Base-by-base conservation (phyloP, 2,113 vertebrate species). In the Origma solitaria region DNA sequence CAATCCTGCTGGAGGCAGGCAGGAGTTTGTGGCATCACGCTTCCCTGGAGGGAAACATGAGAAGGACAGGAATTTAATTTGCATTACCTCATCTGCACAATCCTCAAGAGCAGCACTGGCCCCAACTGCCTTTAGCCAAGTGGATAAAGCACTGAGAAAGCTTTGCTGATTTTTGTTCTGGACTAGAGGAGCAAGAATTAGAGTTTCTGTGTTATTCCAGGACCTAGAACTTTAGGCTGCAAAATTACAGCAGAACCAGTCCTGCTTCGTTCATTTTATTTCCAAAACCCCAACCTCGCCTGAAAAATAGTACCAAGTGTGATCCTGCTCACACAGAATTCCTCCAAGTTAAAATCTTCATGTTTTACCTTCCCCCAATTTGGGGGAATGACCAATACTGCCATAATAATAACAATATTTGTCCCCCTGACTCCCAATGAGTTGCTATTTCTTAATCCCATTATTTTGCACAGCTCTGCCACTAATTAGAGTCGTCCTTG, bases 401-500 rank as follows among this genome's bases (percentile, higher is more conserved):
- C 21, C 15, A n/a, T 31, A 38, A 30, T 33, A 31, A 47, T 8
- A 5, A 53, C 30, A 30, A 57, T 22, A 21, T 13, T 60, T 68
- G 51, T 31, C 18, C 18, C 65, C 56, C 44, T 45, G 54, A 25
- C 58, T 73, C 27, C 23, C 57, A 45, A 0, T 13, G 12, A 45
- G 8, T 2, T 6, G 40, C 2, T 30, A 31, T 37, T 88, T 65
- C 37, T 21, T 25, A 53, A n/a, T 17, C 25, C 40, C 42, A 30
- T 2, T 6, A 11, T 58, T 92, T 60, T 56, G 13, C 30, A 68
- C 53, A 44, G 56, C 47, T 66, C 30, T 57, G 27, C 14, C 42
- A 30, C 30, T 47, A 11, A 24, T 57, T 11, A 33, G n/a, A 65
- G 50, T 33, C 0, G 0, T 42, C 45, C 78, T 85, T 4, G 4